A percentile compares a stretch with the other conserved stretches of the same genome.
These are phyloP conservation scores for Meiosimyza platycephala DNA, from an alignment of 2,888 invertebrate species.

Conservation along the genomic window DNA sequence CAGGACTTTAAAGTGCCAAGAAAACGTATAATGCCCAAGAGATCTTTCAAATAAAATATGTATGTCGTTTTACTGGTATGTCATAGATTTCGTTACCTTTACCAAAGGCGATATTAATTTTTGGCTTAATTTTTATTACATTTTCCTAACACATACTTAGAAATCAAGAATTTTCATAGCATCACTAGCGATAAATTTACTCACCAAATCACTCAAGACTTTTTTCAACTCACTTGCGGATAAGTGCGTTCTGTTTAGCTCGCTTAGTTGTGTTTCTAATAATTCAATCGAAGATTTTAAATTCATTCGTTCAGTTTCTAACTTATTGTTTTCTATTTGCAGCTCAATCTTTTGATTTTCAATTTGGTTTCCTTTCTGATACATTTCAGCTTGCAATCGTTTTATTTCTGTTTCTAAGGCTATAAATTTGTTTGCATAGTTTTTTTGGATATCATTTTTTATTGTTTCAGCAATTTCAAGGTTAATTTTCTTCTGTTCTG, in stretches of 20 bases:
- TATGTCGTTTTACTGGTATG: too few relatives aligned
- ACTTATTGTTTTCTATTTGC: conserved; percentile 64
- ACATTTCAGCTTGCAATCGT: conserved; percentile 45
- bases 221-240: conserved; percentile 76
- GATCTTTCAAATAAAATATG: too few relatives aligned
- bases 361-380: conserved; percentile 44
- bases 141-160: too few relatives aligned
- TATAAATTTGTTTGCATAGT: conserved; percentile 47
- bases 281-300: conserved; percentile 51
- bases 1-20: too few relatives aligned
- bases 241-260: conserved; percentile 70
- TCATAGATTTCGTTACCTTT: too few relatives aligned
- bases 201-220: conserved; percentile 75
- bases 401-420: conserved; percentile 52
- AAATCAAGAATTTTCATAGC: background rate
- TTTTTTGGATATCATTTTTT: conserved; percentile 39
- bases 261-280: conserved; percentile 60
- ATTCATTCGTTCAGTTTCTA: conserved; percentile 64
- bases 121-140: too few relatives aligned
- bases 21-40: too few relatives aligned
- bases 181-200: conserved; percentile 25
- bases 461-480: conserved; percentile 29
- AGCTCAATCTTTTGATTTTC: conserved; percentile 29
- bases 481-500: conserved; percentile 28
- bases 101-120: too few relatives aligned